Base-by-base conservation (phyloP, 2,797 vertebrate species). In the Malurus leucopterus region DNA sequence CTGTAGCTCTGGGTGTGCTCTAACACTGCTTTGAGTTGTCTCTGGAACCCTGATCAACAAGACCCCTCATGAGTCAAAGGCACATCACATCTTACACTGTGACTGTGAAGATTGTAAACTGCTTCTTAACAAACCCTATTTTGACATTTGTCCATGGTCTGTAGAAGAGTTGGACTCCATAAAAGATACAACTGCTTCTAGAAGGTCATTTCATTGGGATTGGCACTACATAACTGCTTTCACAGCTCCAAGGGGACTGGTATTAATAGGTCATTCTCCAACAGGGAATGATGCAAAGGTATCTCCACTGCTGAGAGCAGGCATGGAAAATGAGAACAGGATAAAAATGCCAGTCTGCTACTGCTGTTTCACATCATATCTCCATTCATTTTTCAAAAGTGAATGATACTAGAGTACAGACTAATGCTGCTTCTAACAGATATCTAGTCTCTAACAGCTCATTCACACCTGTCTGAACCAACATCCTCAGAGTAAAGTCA, bases 181-280 rank as follows among this genome's bases (percentile, higher is more conserved):
- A 51, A 63, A 68, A 86, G 49, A 68, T 20, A 7, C 36, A 68
- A 54, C 34, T 71, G 55, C 24, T 67, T 76, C 29, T 32, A 29
- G 41, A 61, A 84, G 79, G 61, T 69, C 18, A 79, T 70, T 80
- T 40, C 43, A 15, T 61, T 90, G 18, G 77, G 82, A 92, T 24
- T 43, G 24, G 88, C 73, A 78, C 57, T 53, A 87, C 30, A 8
- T 27, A 77, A 53, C 26, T 76, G 70, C 91, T 78, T 91, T 69
- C 23, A 26, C 73, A 90, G 51, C 57, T 84, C 86, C 12, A 7
- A 84, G 82, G 34, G 58, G 68, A 84, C 36, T 71, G 65, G 59
- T 70, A 88, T 93, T 91, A 95, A 93, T 50, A 93, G 94, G 95
- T 90, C 83, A 88, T 71, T 88, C 73, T 92, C 54, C 81, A 82